These are phyloP conservation scores for Reticulitermes speratus DNA, from an alignment of 1,140 invertebrate species.

Conservation along the genomic window DNA sequence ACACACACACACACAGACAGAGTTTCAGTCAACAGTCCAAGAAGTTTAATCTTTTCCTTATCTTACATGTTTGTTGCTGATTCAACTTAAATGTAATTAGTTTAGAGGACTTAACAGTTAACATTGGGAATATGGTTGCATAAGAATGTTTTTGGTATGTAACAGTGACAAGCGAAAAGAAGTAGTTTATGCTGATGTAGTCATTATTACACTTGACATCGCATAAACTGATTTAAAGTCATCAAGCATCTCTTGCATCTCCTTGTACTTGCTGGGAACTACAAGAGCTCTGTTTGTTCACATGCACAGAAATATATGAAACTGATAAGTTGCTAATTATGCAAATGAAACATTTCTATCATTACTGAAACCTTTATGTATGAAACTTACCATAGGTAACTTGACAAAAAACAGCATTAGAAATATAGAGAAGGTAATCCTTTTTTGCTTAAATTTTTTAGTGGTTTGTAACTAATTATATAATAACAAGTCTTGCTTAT, in stretches of 20 bases:
- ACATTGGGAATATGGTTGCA: not conserved
- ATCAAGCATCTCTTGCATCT: not conserved
- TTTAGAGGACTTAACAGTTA: not conserved
- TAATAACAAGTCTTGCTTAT: too few relatives aligned
- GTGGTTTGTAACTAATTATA: too few relatives aligned
- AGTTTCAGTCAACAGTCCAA: not conserved
- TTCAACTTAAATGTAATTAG: not conserved
- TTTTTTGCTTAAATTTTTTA: too few relatives aligned
- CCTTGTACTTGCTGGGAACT: not conserved
- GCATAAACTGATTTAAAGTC: too few relatives aligned
- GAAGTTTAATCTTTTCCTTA: not conserved
- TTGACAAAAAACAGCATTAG: too few relatives aligned
- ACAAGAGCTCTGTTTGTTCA: not conserved
- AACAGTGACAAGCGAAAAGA: not conserved
- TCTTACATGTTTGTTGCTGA: not conserved
- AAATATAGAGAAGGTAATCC: too few relatives aligned
- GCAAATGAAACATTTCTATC: too few relatives aligned
- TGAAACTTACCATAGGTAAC: too few relatives aligned
- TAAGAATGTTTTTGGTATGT: not conserved
- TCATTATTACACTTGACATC: not conserved
- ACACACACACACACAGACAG: not conserved
- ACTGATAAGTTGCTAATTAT: too few relatives aligned
- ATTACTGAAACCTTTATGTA: too few relatives aligned
- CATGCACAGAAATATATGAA: too few relatives aligned
- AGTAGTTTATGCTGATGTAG: not conserved